Evolutionary conservation across 2,888 invertebrate species (phyloP).

Genomic region (Protophormia terraenovae): DNA sequence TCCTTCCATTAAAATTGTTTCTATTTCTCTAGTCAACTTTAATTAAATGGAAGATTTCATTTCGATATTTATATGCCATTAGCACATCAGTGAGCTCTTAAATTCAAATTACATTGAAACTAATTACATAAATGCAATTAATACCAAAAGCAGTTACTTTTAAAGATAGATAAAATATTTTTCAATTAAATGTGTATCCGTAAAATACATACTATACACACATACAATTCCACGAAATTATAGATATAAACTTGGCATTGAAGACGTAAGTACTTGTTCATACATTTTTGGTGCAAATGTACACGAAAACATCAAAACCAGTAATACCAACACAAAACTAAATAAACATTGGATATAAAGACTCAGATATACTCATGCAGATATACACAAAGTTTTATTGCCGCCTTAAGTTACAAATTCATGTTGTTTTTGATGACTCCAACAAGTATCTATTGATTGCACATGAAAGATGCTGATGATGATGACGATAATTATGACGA

Average conservation of each 20-base stretch:
- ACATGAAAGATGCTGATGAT: slow-evolving; percentile 6
- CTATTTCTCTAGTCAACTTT: no score
- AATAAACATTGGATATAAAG: not conserved
- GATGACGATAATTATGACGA: not conserved
- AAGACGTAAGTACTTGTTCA: not conserved
- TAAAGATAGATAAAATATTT: not conserved
- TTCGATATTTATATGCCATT: not conserved
- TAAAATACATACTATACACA: slow-evolving; percentile 3
- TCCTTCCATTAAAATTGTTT: no score
- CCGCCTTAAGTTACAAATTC: slow-evolving; percentile 30
- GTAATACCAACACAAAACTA: not conserved
- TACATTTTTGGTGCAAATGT: slow-evolving; percentile 21
- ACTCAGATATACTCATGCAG: not conserved
- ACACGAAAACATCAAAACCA: not conserved
- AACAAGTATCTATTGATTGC: slow-evolving; percentile 59
- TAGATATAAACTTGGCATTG: slow-evolving; percentile 54
- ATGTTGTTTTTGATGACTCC: slow-evolving; percentile 25
- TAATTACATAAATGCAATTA: slow-evolving; percentile 3
- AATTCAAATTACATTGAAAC: not conserved
- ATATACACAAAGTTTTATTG: not conserved
- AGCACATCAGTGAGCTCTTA: not conserved
- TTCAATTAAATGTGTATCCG: not conserved
- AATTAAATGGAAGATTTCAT: not conserved
- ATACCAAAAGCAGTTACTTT: not conserved
- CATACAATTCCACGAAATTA: not conserved